phyloP scores from a whole-genome alignment of 2,797 vertebrate genomes.

The Atherinosoma microstoma region DNA sequence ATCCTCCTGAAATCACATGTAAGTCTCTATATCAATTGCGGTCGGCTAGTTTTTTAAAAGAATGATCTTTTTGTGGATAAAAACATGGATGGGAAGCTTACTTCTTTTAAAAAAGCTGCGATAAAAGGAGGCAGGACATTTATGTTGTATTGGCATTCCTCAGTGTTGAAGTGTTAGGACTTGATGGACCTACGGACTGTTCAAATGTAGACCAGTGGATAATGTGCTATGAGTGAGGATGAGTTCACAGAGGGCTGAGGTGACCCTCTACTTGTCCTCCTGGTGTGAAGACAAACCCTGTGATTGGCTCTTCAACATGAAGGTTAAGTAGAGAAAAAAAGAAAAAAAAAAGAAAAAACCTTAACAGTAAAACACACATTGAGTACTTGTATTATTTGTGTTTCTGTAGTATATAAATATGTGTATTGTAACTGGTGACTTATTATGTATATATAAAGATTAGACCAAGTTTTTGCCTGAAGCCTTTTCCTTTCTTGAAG shows the following conservation, averaged over 20 bases:
- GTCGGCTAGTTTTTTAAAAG: not conserved
- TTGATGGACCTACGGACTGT: constrained; percentile 19
- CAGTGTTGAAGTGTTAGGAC: constrained; percentile 18
- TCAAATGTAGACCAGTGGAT: constrained; percentile 34
- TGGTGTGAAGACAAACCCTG: constrained; percentile 75
- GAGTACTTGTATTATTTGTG: constrained; percentile 89
- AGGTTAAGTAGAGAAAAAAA: constrained; percentile 69
- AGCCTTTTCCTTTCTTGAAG: constrained; percentile 43
- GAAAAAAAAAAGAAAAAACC: constrained; percentile 26
- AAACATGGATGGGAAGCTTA: constrained; percentile 39
- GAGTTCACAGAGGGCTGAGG: constrained; percentile 14
- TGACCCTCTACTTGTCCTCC: constrained; percentile 23
- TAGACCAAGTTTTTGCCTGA: constrained; percentile 73
- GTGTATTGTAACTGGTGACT: constrained; percentile 86
- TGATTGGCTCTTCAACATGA: constrained; percentile 70
- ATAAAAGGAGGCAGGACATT: constrained; percentile 36
- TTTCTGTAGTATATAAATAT: constrained; percentile 84
- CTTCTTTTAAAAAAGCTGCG: constrained; percentile 12
- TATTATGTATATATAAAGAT: constrained; percentile 87
- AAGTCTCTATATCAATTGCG: not conserved
- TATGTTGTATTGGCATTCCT: constrained; percentile 16
- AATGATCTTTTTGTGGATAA: not conserved
- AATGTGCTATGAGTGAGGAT: not conserved
- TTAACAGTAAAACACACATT: constrained; percentile 59
- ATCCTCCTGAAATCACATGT: not conserved